These are phyloP conservation scores for Pseudolaguvia tuberculata DNA, from an alignment of 2,113 vertebrate species.

Conservation along the genomic window DNA sequence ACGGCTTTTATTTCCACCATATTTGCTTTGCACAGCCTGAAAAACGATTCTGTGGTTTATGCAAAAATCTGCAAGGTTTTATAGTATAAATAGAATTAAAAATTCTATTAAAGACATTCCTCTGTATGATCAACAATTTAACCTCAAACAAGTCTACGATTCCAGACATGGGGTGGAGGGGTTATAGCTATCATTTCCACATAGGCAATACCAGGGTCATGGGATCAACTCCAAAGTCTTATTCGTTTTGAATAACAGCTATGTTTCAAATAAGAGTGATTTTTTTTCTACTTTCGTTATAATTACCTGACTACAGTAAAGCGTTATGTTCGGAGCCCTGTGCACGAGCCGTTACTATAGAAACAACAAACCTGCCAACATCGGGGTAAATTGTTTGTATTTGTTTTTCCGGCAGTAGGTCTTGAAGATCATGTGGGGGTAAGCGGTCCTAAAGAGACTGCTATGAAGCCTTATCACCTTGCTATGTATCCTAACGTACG, in stretches of 20 bases:
- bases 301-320: not conserved
- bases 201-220: not conserved
- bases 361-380: not conserved
- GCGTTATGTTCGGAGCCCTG: not conserved
- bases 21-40: constrained; percentile 26
- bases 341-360: not conserved
- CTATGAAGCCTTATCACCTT: not conserved
- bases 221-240: not conserved
- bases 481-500: too few species aligned
- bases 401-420: too few species aligned
- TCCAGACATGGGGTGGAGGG: not conserved
- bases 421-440: not conserved
- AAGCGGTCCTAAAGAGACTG: not conserved
- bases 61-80: not conserved
- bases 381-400: not conserved
- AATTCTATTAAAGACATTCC: not conserved
- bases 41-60: constrained; percentile 31
- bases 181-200: not conserved
- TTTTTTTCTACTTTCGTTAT: not conserved
- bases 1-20: constrained; percentile 8
- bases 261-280: not conserved
- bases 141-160: too few species aligned
- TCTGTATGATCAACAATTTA: not conserved
- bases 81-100: not conserved
- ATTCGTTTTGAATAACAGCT: not conserved